These are phyloP conservation scores for Lateolabrax maculatus DNA, from an alignment of 2,797 vertebrate genomes.

Conservation along the genomic window DNA sequence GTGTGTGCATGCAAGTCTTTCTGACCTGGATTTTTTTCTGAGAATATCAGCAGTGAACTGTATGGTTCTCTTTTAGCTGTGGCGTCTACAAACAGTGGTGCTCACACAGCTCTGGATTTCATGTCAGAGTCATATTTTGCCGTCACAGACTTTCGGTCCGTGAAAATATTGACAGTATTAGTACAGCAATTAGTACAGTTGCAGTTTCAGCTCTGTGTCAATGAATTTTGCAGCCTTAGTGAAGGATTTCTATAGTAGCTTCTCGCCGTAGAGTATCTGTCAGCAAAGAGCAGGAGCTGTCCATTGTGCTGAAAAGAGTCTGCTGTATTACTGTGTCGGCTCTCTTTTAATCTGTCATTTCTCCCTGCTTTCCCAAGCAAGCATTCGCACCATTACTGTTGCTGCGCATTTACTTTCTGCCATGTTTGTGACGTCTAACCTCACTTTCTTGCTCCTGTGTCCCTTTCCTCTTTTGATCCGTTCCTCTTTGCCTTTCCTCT, in stretches of 20 bases:
- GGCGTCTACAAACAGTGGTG: background rate
- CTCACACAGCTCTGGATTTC: constrained; percentile 17
- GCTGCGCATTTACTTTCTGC: constrained; percentile 24
- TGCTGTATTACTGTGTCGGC: constrained; percentile 32
- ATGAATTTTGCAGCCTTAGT: constrained; percentile 17
- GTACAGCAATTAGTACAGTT: constrained; percentile 37
- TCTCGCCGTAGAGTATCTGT: constrained; percentile 39
- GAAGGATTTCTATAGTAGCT: constrained; percentile 35
- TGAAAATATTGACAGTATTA: constrained; percentile 34
- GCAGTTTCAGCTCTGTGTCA: constrained; percentile 56
- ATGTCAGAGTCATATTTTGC: constrained; percentile 16
- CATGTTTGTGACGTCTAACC: constrained; percentile 44
- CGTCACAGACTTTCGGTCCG: constrained; percentile 5
- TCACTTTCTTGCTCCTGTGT: constrained; percentile 21
- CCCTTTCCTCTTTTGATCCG: constrained; percentile 29
- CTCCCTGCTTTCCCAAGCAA: constrained; percentile 25
- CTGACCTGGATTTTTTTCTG: constrained; percentile 63
- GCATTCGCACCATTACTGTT: constrained; percentile 32
- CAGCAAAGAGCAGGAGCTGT: constrained; percentile 68
- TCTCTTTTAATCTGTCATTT: constrained; percentile 42
- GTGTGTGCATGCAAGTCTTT: constrained; percentile 22
- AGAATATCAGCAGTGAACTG: constrained; percentile 33
- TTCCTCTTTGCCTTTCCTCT: background rate
- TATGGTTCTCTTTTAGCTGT: constrained; percentile 9
- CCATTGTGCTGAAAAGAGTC: constrained; percentile 73